Evolutionary conservation across 2,888 invertebrate species (phyloP).

Genomic region (Willowsia nigromaculata): DNA sequence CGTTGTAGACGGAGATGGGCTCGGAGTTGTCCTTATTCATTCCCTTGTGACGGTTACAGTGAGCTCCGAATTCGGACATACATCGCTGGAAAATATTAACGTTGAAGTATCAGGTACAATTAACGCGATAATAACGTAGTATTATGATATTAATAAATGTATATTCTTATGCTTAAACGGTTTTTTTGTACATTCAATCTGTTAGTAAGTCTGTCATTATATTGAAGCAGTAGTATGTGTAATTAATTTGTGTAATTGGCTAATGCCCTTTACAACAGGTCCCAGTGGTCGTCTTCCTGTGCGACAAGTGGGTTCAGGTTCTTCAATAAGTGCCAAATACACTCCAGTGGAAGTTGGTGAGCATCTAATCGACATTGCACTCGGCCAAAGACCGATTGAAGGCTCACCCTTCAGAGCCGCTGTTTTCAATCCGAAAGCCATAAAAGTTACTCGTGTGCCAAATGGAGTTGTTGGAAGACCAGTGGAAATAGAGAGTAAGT

Average conservation of each 20-base stretch:
- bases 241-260: constrained; percentile 52
- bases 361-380: constrained; percentile 83
- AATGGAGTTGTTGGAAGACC: constrained; percentile 94
- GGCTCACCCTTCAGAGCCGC: constrained; percentile 81
- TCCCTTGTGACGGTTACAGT: constrained; percentile 84
- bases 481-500: constrained; percentile 96
- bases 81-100: constrained; percentile 79
- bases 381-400: constrained; percentile 80
- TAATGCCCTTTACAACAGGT: constrained; percentile 68
- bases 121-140: too few species aligned
- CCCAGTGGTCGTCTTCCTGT: constrained; percentile 77
- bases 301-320: constrained; percentile 76
- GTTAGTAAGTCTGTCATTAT: too few species aligned
- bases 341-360: constrained; percentile 83
- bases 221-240: too few species aligned
- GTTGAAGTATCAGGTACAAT: constrained; percentile 64
- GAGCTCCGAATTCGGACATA: constrained; percentile 80
- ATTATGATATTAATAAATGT: too few species aligned
- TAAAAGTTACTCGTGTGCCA: constrained; percentile 88
- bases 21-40: constrained; percentile 84
- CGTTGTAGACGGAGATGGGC: constrained; percentile 84
- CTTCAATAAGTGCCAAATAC: constrained; percentile 82
- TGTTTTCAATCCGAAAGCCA: constrained; percentile 76
- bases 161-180: too few species aligned
- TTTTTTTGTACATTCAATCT: too few species aligned